These are phyloP conservation scores for Forbesichthys agassizii DNA, from an alignment of 2,113 vertebrate species.

Conservation along the genomic window DNA sequence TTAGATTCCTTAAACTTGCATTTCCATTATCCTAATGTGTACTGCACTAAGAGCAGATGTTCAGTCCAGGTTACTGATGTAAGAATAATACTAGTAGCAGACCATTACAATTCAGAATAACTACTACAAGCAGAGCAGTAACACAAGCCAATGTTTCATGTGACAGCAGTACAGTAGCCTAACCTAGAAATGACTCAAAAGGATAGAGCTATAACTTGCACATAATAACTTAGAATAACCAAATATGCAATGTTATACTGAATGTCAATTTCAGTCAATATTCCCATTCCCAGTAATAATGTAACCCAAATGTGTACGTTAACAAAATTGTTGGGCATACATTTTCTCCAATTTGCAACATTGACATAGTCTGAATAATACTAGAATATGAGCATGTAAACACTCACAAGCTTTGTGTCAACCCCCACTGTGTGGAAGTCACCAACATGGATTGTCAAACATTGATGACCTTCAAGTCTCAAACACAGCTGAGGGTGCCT, in stretches of 20 bases:
- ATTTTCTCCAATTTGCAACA: too few relatives aligned
- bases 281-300: too few relatives aligned
- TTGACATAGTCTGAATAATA: too few relatives aligned
- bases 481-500: constrained; percentile 44
- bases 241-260: too few relatives aligned
- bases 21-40: constrained; percentile 59
- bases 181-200: constrained; percentile 3
- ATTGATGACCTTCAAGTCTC: constrained; percentile 27
- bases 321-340: too few relatives aligned
- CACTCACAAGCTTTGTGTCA: constrained; percentile 49
- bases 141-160: neutral
- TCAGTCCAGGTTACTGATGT: constrained; percentile 39
- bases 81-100: constrained; percentile 6
- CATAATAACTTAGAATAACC: constrained; percentile 29
- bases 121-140: neutral
- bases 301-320: too few relatives aligned
- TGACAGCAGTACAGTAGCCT: too few relatives aligned
- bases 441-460: too few relatives aligned
- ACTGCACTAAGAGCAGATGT: constrained; percentile 29
- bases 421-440: constrained; percentile 13
- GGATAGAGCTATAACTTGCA: neutral
- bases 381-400: too few relatives aligned
- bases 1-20: constrained; percentile 52
- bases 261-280: too few relatives aligned
- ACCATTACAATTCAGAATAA: neutral